Conservation (phyloP, 2,113 vertebrate species). For the Panthera tigris region DNA sequence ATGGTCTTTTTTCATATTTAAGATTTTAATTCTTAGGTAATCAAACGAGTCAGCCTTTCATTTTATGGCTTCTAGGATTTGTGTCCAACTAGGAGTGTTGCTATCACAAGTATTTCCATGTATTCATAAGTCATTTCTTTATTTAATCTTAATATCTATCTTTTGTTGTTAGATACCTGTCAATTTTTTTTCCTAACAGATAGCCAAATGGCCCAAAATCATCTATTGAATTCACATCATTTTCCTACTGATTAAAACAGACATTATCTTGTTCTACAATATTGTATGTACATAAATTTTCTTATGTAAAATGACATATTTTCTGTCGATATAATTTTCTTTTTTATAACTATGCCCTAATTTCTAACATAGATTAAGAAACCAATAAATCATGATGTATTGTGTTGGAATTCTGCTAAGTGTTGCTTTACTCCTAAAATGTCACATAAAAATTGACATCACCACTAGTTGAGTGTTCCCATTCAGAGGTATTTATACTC, state of each 20-base stretch:
- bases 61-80: neutral
- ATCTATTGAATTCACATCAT: neutral
- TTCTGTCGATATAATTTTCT: neutral
- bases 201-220: neutral
- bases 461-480: neutral
- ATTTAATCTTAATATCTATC: neutral
- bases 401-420: neutral
- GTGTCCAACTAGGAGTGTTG: neutral
- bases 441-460: neutral
- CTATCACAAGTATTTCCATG: neutral
- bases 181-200: neutral
- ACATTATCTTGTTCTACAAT: neutral
- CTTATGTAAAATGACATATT: neutral
- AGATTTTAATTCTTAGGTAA: neutral
- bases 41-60: neutral
- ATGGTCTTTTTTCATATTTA: neutral
- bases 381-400: too few species aligned
- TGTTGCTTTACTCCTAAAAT: neutral
- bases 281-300: neutral
- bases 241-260: neutral
- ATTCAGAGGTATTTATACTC: neutral
- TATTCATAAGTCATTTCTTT: neutral
- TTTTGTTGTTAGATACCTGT: neutral
- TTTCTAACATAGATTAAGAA: neutral
- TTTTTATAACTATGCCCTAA: neutral